phyloP scores from a whole-genome alignment of 2,113 vertebrate species.

The Rissa tridactyla region DNA sequence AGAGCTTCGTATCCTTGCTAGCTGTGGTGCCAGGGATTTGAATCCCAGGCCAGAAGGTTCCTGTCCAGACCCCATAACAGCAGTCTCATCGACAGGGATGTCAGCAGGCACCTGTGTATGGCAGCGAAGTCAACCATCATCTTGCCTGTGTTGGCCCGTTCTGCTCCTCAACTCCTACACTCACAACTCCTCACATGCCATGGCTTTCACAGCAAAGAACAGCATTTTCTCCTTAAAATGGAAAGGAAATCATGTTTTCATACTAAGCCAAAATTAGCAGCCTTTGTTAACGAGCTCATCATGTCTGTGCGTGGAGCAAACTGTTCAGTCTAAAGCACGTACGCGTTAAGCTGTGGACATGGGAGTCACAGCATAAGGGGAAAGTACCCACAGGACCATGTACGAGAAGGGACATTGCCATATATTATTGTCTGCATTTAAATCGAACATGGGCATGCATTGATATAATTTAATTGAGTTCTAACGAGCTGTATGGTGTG shows the following conservation, averaged over 20 bases:
- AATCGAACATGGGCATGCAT: fast-evolving
- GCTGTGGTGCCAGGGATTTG: background rate
- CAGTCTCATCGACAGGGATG: background rate
- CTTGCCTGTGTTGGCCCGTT: background rate
- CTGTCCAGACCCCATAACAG: background rate
- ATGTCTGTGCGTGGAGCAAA: background rate
- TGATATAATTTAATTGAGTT: background rate
- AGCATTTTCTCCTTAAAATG: background rate
- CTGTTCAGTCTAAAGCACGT: background rate
- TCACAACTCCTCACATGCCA: background rate
- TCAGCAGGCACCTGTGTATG: background rate
- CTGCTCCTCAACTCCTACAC: background rate
- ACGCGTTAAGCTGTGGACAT: background rate
- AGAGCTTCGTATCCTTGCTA: background rate
- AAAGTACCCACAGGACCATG: fast-evolving
- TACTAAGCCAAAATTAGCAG: background rate
- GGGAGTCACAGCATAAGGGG: background rate
- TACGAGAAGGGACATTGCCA: background rate
- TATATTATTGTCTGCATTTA: background rate
- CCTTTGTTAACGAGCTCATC: background rate
- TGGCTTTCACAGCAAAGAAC: background rate
- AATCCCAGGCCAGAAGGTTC: background rate
- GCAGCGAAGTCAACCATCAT: background rate
- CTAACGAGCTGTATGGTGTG: background rate
- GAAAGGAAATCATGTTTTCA: background rate